These are phyloP conservation scores for Nothobranchius furzeri DNA, from an alignment of 2,113 vertebrate species.

Conservation along the genomic window DNA sequence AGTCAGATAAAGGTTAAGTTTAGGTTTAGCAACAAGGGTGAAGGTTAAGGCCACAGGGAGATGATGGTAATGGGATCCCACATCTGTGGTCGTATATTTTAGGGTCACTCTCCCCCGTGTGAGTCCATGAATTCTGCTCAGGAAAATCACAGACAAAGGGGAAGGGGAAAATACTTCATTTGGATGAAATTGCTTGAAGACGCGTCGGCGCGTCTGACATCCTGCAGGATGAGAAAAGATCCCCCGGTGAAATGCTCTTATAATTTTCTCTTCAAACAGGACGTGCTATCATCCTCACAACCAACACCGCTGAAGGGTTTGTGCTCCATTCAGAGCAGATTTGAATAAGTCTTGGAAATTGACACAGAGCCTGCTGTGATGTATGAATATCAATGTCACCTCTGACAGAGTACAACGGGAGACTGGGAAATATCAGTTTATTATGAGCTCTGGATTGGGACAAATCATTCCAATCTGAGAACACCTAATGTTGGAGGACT, in stretches of 20 bases:
- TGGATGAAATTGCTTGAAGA: slow-evolving; percentile 37
- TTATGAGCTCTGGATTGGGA: slow-evolving; percentile 54
- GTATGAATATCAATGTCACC: slow-evolving; percentile 78
- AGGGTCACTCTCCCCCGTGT: slow-evolving; percentile 4
- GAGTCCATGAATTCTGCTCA: slow-evolving; percentile 12
- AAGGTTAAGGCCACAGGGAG: slow-evolving; percentile 59
- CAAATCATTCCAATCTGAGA: slow-evolving; percentile 54
- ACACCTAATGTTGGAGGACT: slow-evolving; percentile 10
- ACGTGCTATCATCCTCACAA: slow-evolving; percentile 66
- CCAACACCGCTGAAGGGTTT: slow-evolving; percentile 58
- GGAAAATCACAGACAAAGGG: slow-evolving; percentile 9
- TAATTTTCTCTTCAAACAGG: slow-evolving; percentile 75
- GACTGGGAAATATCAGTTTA: slow-evolving; percentile 64
- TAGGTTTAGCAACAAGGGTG: slow-evolving; percentile 43
- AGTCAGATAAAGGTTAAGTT: slow-evolving; percentile 56
- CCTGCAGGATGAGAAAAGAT: slow-evolving; percentile 51
- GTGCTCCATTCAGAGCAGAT: slow-evolving; percentile 62
- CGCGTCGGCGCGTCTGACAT: slow-evolving; percentile 42
- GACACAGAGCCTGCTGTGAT: slow-evolving; percentile 63
- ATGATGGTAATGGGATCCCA: slow-evolving; percentile 49
- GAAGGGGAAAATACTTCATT: slow-evolving; percentile 38
- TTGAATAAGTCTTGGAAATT: slow-evolving; percentile 73
- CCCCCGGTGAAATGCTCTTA: slow-evolving; percentile 56
- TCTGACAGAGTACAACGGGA: slow-evolving; percentile 56
- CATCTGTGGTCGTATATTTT: slow-evolving; percentile 29